Evolutionary conservation across 2,888 invertebrate genomes (phyloP), one percentile per base, ranked within the genome.

Genomic region (Dorcus parallelipipedus): DNA sequence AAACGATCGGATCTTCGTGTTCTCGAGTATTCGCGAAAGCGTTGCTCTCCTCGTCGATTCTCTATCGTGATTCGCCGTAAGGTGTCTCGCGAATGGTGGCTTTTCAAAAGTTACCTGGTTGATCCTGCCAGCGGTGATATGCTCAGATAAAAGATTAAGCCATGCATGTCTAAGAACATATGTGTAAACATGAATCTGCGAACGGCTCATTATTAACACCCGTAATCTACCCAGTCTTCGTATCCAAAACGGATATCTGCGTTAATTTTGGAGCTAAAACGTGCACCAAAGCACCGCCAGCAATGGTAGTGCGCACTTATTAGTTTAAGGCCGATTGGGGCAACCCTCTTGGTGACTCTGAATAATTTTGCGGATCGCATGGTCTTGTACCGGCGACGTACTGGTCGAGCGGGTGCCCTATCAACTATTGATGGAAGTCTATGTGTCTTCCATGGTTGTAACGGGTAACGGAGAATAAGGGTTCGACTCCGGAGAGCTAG

Each of bases 381-480:
- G 76, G 77, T 73, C 76, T 75, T 68, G 81, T 74, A 77, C 81
- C 80, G 81, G 80, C 81, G 82, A 82, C 81, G 80, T 76, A 79
- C 82, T 82, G 80, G 83, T 84, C 82, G 83, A 84, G 81, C 84
- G 80, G 84, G 84, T 85, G 84, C 83, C 84, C 80, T 84, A 85
- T 85, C 84, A 84, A 83, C 83, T 84, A 80, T 14, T 1, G 84
- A 85, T 82, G 84, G 84, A 84, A 84, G 82, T 80, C 80, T 83
- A 81, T 80, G 78, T 77, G 84, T 80, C 83, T 84, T 84, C 84
- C 84, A 83, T 85, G 84, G 84, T 83, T 79, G 80, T 82, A 80
- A 86, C 84, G 84, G 70, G 85, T 86, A 84, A 86, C 85, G 85
- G 86, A 82, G 85, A 86, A 86, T 86, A 81, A 86, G 86, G 86